These are phyloP conservation scores for Rhagonycha fulva DNA, from an alignment of 2,888 invertebrate genomes.

Conservation along the genomic window DNA sequence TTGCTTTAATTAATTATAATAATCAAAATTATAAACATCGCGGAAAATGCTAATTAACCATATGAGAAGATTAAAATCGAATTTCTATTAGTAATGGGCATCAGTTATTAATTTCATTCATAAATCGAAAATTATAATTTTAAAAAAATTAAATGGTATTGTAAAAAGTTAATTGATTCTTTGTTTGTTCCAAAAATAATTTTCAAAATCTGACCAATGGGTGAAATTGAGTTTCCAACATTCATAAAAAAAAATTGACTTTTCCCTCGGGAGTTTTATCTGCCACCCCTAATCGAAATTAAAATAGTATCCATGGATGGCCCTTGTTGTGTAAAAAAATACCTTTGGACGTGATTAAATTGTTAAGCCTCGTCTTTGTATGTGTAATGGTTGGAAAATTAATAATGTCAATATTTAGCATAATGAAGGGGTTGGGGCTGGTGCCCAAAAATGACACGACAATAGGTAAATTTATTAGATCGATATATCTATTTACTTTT, in stretches of 20 bases:
- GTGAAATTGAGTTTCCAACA: too few species aligned
- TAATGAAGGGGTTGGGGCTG: not conserved
- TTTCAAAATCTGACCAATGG: too few species aligned
- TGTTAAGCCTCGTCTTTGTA: not conserved
- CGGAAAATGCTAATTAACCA: not conserved
- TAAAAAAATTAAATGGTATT: too few species aligned
- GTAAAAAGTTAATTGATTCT: not conserved
- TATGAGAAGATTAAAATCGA: not conserved
- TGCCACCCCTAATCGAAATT: too few species aligned
- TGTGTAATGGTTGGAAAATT: not conserved
- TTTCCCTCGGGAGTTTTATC: too few species aligned
- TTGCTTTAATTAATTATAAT: not conserved
- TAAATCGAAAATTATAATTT: not conserved
- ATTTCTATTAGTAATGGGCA: not conserved
- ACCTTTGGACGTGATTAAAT: not conserved
- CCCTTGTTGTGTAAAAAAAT: not conserved
- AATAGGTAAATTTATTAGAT: not conserved
- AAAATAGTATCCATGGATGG: too few species aligned
- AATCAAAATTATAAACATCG: not conserved
- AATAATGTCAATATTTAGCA: not conserved
- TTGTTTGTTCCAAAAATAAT: not conserved
- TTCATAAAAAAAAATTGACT: too few species aligned
- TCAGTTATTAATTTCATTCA: too few species aligned
- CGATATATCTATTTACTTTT: not conserved
- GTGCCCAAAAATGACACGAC: not conserved